Conservation (phyloP, 2,888 invertebrate species). For the Marasmarcha lunaedactyla region DNA sequence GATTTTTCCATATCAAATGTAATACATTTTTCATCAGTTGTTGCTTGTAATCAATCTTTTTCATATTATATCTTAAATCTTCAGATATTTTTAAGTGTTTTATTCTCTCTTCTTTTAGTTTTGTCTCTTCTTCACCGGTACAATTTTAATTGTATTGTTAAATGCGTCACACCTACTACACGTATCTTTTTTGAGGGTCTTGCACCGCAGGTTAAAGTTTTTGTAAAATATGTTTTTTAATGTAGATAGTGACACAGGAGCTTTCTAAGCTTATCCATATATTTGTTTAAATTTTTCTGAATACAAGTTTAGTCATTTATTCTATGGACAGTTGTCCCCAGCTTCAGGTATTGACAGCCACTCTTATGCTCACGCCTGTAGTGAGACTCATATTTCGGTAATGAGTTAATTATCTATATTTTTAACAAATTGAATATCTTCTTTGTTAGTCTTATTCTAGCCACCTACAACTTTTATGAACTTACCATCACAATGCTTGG, state of each 20-base stretch:
- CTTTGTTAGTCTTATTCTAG: not conserved
- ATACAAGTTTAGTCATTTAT: not conserved
- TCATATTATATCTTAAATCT: not conserved
- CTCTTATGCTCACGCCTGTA: constrained; percentile 11
- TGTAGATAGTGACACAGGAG: too few species aligned
- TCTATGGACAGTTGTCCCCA: constrained; percentile 4
- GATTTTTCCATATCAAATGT: constrained; percentile 15
- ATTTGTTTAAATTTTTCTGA: not conserved
- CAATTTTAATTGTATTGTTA: constrained; percentile 2
- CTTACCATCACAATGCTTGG: too few species aligned
- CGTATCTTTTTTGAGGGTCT: too few species aligned
- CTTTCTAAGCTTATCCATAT: not conserved
- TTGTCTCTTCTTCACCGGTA: constrained; percentile 6
- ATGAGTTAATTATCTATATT: constrained; percentile 10
- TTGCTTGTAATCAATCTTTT: not conserved
- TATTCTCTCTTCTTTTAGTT: constrained; percentile 7
- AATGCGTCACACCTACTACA: not conserved
- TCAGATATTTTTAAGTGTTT: constrained; percentile 3
- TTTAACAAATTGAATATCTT: constrained; percentile 11
- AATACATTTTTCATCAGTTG: constrained; percentile 3
- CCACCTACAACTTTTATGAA: too few species aligned
- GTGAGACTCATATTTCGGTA: constrained; percentile 14
- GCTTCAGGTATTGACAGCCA: constrained; percentile 9
- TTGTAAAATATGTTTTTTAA: too few species aligned
- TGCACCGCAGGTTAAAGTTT: too few species aligned